phyloP scores from a whole-genome alignment of 2,888 invertebrate species.

The Sphinx pinastri region DNA sequence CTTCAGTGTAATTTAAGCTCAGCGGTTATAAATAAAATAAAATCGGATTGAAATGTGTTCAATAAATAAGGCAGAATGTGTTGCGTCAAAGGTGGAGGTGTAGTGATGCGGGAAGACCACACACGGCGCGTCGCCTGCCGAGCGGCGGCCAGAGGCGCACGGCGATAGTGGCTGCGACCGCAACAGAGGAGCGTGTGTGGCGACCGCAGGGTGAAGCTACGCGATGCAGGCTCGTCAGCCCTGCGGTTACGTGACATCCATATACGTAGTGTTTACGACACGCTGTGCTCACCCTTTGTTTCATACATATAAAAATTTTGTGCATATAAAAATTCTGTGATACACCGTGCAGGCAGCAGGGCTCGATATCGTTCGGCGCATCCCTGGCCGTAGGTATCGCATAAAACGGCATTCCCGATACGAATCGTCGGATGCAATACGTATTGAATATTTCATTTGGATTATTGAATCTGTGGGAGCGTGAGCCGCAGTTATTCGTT shows the following conservation, averaged over 20 bases:
- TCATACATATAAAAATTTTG: slow-evolving; percentile 25
- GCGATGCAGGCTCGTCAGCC: slow-evolving; percentile 47
- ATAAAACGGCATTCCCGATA: slow-evolving; percentile 48
- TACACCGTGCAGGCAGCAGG: not conserved
- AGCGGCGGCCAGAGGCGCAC: slow-evolving; percentile 34
- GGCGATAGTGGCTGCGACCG: slow-evolving; percentile 50
- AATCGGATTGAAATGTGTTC: slow-evolving; percentile 51
- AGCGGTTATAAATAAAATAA: slow-evolving; percentile 60
- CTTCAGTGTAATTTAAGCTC: slow-evolving; percentile 59
- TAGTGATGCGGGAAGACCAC: slow-evolving; percentile 52
- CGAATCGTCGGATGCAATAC: slow-evolving; percentile 57
- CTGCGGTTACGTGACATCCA: slow-evolving; percentile 53
- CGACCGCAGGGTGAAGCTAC: slow-evolving; percentile 44
- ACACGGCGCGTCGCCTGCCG: slow-evolving; percentile 45
- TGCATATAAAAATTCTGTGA: not conserved
- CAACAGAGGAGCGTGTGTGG: slow-evolving; percentile 54
- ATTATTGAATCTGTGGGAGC: slow-evolving; percentile 61
- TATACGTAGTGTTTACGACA: slow-evolving; percentile 49
- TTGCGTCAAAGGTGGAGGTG: slow-evolving; percentile 40
- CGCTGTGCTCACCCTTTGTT: slow-evolving; percentile 39
- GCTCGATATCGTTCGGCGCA: slow-evolving; percentile 1
- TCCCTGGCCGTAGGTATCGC: slow-evolving; percentile 5
- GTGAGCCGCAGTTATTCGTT: slow-evolving; percentile 40
- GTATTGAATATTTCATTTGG: slow-evolving; percentile 71
- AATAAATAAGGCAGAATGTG: slow-evolving; percentile 51